Base-by-base conservation (phyloP, 2,888 invertebrate genomes). In the Caenorhabditis zanzibari region DNA sequence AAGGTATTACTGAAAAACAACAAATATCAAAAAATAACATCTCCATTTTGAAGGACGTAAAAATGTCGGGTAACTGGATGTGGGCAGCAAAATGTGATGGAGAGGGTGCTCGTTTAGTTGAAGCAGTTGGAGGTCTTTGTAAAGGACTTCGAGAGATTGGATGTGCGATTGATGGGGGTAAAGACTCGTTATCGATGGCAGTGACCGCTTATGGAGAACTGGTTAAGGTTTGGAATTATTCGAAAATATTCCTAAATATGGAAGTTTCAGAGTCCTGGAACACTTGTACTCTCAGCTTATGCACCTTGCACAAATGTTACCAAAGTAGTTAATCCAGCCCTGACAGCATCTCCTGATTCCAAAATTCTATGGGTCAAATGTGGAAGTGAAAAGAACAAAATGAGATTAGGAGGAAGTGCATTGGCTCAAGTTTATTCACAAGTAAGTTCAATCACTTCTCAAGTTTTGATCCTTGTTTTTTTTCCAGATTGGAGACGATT, bases 61-160 rank as follows among this genome's bases (percentile, higher is more conserved):
- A 98, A 93, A 98, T 98, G 93, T 97, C 97, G 52, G 98, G 96
- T n/a, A 99, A 99, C 93, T 99, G 98, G 98, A 99, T 99, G 99
- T 99, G 98, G 98, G 95, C 97, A 0, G 98, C 98, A 14, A 98
- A 98, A 93, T 94, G 97, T 22, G 95, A 96, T 0, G 96, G 96
- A 0, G 98, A 97, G 93, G 98, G 98, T 1, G 96, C 96, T 1
- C 95, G 95, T 19, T 94, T 99, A 32, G 95, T 95, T 85, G 95
- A 95, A 83, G 96, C 98, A 0, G 98, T 98, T 92, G 93, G 94
- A 49, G 96, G 97, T 19, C 96, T 98, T 95, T 97, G 97, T 92
- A 93, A 94, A 3, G 94, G 96, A 2, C 96, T 98, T 96, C 93
- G 94, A 7, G 93, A 94, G 88, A 93, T 98, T 1, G 96, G 95